Base-by-base conservation (phyloP, 2,888 invertebrate genomes). In the Noctua fimbriata region DNA sequence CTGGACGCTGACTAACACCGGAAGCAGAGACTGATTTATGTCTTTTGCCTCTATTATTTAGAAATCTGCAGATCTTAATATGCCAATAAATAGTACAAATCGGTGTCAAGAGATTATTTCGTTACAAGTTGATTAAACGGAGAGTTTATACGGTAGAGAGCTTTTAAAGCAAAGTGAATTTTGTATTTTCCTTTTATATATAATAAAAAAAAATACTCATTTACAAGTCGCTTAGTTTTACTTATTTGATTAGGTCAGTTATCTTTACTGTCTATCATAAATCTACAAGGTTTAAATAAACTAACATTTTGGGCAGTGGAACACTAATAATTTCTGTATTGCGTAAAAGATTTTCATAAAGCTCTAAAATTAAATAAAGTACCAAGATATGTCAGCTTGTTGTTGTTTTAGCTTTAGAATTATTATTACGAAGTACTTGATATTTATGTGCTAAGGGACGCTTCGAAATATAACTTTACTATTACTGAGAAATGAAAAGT, bases 1-100 rank as follows among this genome's bases (percentile, higher is more conserved):
- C 82, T 83, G 49, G 82, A 82, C 81, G 83, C 81, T 75, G 81
- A 75, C 89, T 87, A 92, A 91, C 87, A 93, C 93, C 93, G 92
- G 92, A 93, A 93, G 93, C 93, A 89, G 78, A 82, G 77, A 79
- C 87, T 92, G 93, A 93, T 94, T 93, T 93, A 93, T 93, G 89
- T 90, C 84, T 87, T 87, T 88, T 89, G 85, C 89, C 90, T 86
- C 92, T 93, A 92, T 92, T 93, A 93, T 93, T 94, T 92, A 91
- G 91, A 93, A 93, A 93, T 93, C 93, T 90, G 90, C 91, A 84
- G 89, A 93, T 93, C 92, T 93, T 92, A 91, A 92, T 92, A 91
- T 88, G 89, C 87, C 90, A 89, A 89, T 84, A 91, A 92, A 91
- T 86, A 81, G 86, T 76, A 47, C 58, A 79, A 79, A 58, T 79